Evolutionary conservation across 2,888 invertebrate species (phyloP), one percentile per base, ranked within the genome.

Genomic region (Hirtodrosophila histrioides): DNA sequence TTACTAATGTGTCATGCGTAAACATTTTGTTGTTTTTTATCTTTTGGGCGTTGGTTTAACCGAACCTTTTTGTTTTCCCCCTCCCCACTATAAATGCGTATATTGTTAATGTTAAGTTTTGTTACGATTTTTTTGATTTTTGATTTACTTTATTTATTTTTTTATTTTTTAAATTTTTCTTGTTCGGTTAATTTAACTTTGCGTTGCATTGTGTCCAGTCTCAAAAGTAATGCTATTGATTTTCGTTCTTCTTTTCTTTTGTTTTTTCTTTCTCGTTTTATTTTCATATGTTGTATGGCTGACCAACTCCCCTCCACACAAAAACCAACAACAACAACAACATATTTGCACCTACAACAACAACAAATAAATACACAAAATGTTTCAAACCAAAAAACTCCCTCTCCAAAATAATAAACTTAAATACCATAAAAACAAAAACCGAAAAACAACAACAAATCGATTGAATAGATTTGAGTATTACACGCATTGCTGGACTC

Each of bases 401-500:
- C 17, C 39, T 17, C 17, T 17, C 17, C 17, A 17, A 17, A 62
- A 66, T 65, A 44, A 45, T 49, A 67, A 62, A 40, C 9, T 8
- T 27, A 64, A 17, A 17, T 17, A 17, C 17, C 1, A 17, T 17
- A 35, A 61, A 65, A 60, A 24, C 43, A 46, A 37, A 41, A 51
- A 54, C 10, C 23, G n/a, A 43, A 55, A 23, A 48, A 31, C 7
- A 41, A 57, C 27, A 37, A 46, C 3, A 39, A 43, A 44, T 50
- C 24, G 37, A 31, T 51, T n/a, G 51, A 75, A 46, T 93, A 93
- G 95, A 95, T 93, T 93, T 95, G 92, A 94, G 94, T 92, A 94
- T 95, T 93, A 94, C 93, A 79, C 93, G 95, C 91, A 92, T 94
- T 93, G 93, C 93, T 92, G 94, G 94, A 87, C 93, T 93, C 92